A percentile compares a stretch with the other conserved stretches of the same genome.
phyloP scores from a whole-genome alignment of 1,140 invertebrate genomes.

The Drosophila trapezifrons region DNA sequence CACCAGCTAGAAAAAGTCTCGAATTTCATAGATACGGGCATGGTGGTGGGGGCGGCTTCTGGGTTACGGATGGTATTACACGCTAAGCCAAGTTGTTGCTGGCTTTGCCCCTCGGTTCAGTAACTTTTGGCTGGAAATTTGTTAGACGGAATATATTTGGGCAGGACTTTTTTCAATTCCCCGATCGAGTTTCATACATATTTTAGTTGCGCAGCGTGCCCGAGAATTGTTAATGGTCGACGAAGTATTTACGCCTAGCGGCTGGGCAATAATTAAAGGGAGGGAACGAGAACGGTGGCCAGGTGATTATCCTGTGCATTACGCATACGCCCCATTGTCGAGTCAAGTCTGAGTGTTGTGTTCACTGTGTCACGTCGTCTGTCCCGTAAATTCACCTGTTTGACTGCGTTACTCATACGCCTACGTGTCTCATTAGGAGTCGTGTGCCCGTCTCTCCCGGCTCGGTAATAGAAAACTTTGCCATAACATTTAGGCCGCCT shows the following conservation, averaged over 20 bases:
- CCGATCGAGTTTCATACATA: constrained; percentile 38
- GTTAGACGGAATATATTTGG: constrained; percentile 35
- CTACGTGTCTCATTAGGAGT: constrained; percentile 76
- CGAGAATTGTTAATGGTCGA: constrained; percentile 13
- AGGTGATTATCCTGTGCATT: constrained; percentile 22
- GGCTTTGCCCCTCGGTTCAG: constrained; percentile 14
- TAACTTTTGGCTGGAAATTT: constrained; percentile 50
- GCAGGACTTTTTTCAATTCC: constrained; percentile 48
- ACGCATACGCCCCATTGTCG: constrained; percentile 45
- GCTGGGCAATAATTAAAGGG: constrained; percentile 29
- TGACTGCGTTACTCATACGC: constrained; percentile 76
- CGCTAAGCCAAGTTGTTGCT: constrained; percentile 48
- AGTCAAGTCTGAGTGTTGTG: constrained; percentile 6
- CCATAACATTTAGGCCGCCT: constrained; percentile 72
- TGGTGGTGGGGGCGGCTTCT: constrained; percentile 12
- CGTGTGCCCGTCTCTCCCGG: constrained; percentile 36
- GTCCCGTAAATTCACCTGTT: constrained; percentile 53
- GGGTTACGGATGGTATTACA: constrained; percentile 52
- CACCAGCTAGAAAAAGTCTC: constrained; percentile 28
- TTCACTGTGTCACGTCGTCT: constrained; percentile 49
- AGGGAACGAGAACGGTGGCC: neutral
- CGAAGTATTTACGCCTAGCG: constrained; percentile 3
- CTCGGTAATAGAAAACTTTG: constrained; percentile 78
- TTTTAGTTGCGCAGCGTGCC: constrained; percentile 17
- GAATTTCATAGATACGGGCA: constrained; percentile 28